A percentile compares a stretch with the other conserved stretches of the same genome.
Evolutionary conservation across 2,888 invertebrate species (phyloP).

Genomic region (Cephus pulcher): DNA sequence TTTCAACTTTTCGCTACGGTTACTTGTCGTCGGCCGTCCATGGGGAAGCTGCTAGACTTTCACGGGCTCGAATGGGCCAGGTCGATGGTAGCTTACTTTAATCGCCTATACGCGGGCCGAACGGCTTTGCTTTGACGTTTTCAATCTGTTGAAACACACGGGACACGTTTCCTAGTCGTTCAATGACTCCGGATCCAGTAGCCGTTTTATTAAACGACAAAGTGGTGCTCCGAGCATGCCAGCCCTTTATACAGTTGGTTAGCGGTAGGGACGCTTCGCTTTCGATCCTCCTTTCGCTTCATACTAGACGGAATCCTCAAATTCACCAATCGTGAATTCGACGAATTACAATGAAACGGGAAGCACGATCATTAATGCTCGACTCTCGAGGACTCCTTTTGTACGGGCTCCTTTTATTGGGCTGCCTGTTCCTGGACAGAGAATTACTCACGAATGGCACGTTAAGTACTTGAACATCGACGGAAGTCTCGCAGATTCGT

Average conservation of each 20-base stretch:
- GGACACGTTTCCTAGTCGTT: background rate
- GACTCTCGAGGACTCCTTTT: background rate
- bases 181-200: conserved; percentile 36
- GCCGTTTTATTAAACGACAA: conserved; percentile 36
- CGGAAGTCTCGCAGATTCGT: background rate
- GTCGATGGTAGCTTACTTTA: conserved; percentile 43
- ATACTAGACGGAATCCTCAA: background rate
- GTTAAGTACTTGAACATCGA: background rate
- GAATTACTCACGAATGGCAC: background rate
- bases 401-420: background rate
- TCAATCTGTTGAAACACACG: conserved; percentile 22
- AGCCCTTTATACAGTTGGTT: background rate
- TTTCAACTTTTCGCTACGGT: background rate
- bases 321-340: background rate
- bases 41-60: background rate
- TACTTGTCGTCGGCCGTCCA: background rate
- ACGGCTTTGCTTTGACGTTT: conserved; percentile 43
- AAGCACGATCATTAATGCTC: background rate
- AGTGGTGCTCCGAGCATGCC: background rate
- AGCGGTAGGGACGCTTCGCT: background rate
- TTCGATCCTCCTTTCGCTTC: background rate
- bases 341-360: background rate
- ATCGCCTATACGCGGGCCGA: conserved; percentile 29
- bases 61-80: background rate
- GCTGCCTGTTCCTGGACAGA: background rate